Evolutionary conservation across 2,113 vertebrate species (phyloP).

Genomic region (Rhinoptilus africanus): DNA sequence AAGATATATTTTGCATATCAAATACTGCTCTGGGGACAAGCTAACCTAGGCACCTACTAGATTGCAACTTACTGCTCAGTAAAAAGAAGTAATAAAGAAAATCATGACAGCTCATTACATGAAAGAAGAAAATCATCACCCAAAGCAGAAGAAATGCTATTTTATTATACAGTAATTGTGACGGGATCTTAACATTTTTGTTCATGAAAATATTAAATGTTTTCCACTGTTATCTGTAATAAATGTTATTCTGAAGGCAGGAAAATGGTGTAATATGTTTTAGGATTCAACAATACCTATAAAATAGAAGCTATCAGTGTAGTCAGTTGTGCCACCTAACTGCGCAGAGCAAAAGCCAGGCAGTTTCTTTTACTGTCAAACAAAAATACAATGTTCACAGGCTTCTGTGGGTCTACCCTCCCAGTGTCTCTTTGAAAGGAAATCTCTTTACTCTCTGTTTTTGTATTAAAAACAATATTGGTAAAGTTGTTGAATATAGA

Average conservation of each 20-base stretch:
- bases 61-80: constrained; percentile 20
- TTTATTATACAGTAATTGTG: constrained; percentile 10
- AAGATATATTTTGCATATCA: constrained; percentile 48
- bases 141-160: constrained; percentile 13
- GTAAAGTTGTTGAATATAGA: neutral
- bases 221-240: neutral
- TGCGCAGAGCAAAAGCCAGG: neutral
- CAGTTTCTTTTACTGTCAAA: neutral
- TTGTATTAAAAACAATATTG: neutral
- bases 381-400: neutral
- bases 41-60: neutral
- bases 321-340: neutral
- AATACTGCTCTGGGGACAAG: constrained; percentile 22
- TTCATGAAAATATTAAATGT: constrained; percentile 2
- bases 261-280: neutral
- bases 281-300: neutral
- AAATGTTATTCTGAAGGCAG: neutral
- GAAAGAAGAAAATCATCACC: constrained; percentile 33
- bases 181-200: neutral
- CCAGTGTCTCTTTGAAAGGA: neutral
- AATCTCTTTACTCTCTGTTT: neutral
- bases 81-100: constrained; percentile 32
- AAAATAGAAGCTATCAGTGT: neutral
- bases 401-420: neutral
- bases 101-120: constrained; percentile 35